Evolutionary conservation across 1,140 invertebrate genomes (phyloP).

Genomic region (Nilaparvata lugens): DNA sequence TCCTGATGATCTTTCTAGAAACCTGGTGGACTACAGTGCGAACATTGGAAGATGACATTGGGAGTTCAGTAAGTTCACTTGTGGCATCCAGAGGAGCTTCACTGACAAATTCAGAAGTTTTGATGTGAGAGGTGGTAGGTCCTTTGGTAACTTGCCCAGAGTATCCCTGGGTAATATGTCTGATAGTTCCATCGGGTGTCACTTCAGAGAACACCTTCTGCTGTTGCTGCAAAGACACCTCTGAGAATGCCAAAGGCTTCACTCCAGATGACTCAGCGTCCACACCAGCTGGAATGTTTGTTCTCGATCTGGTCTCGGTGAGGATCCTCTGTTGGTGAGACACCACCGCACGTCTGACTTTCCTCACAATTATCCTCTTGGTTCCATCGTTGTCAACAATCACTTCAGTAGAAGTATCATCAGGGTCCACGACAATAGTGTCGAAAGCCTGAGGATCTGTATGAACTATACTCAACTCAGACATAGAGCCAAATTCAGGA

Average conservation of each 20-base stretch:
- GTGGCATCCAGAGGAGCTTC: not conserved
- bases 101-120: conserved; percentile 52
- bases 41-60: conserved; percentile 48
- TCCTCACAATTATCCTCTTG: conserved; percentile 65
- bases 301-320: conserved; percentile 9
- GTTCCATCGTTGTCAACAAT: conserved; percentile 72
- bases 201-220: conserved; percentile 50
- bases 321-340: conserved; percentile 36
- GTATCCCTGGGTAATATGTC: conserved; percentile 49
- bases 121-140: conserved; percentile 46
- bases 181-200: conserved; percentile 49
- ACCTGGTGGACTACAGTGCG: conserved; percentile 70
- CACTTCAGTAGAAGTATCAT: conserved; percentile 66
- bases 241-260: conserved; percentile 48
- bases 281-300: too few relatives aligned
- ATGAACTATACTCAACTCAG: conserved; percentile 53
- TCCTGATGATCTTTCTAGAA: conserved; percentile 61
- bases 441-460: conserved; percentile 64
- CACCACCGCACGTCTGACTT: conserved; percentile 40
- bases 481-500: conserved; percentile 35
- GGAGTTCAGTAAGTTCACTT: conserved; percentile 30
- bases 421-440: conserved; percentile 64
- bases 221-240: conserved; percentile 51
- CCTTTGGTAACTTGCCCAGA: conserved; percentile 50
- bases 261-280: conserved; percentile 16